These are phyloP conservation scores for Hyperoplus lanceolatus DNA, from an alignment of 2,797 vertebrate species.

Conservation along the genomic window DNA sequence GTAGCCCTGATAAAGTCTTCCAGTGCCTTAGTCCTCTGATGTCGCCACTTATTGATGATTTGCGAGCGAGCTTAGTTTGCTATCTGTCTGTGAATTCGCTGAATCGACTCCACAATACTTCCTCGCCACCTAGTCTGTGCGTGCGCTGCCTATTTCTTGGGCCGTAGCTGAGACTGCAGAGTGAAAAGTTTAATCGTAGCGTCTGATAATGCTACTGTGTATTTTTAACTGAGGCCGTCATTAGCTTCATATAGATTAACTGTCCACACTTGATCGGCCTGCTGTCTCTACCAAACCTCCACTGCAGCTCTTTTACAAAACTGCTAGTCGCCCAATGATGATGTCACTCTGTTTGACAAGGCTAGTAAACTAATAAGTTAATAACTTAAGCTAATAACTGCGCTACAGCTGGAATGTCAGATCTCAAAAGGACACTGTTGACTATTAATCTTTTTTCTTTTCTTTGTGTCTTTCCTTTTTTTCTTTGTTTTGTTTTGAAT, in stretches of 20 bases:
- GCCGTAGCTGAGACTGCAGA: conserved; percentile 21
- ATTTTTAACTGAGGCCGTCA: conserved; percentile 14
- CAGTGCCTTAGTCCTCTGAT: neutral
- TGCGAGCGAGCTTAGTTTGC: neutral
- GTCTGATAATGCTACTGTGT: neutral
- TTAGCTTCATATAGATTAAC: conserved; percentile 35
- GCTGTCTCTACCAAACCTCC: neutral
- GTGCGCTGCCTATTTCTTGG: conserved; percentile 23
- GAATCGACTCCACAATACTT: conserved; percentile 26
- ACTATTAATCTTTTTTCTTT: neutral
- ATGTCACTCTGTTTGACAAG: neutral
- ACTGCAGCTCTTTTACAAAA: conserved; percentile 23
- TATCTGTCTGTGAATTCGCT: conserved; percentile 12
- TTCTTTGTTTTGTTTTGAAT: too few species aligned
- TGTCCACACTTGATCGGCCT: neutral
- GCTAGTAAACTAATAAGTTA: neutral
- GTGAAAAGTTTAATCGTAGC: conserved; percentile 3
- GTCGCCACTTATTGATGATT: conserved; percentile 12
- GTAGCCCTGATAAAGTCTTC: neutral
- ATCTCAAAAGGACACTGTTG: neutral
- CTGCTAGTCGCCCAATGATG: neutral
- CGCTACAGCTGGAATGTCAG: neutral
- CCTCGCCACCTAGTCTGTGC: conserved; percentile 3
- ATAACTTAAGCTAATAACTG: conserved; percentile 1
- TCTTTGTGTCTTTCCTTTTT: neutral